Percentiles rank a stretch among this genome's conserved stretches.
phyloP scores from a whole-genome alignment of 2,797 vertebrate genomes.

The Erethizon dorsatum region DNA sequence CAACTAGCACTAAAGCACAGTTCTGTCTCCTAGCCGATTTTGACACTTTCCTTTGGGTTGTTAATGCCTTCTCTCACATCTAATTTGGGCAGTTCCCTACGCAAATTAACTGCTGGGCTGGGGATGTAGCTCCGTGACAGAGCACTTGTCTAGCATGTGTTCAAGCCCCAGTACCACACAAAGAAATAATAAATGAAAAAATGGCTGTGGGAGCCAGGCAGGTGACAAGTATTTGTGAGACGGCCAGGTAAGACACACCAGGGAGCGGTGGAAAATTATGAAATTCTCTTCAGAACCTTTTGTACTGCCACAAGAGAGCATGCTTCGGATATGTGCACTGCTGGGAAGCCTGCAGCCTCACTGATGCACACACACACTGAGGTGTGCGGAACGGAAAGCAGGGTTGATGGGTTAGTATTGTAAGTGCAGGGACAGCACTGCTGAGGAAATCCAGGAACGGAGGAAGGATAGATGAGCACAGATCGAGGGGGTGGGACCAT shows the following conservation, averaged over 20 bases:
- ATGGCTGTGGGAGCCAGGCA: not conserved
- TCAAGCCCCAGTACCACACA: not conserved
- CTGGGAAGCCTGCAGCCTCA: not conserved
- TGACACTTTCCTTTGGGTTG: not conserved
- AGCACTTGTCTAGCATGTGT: not conserved
- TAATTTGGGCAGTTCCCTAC: not conserved
- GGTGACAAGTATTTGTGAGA: not conserved
- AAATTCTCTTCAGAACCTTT: not conserved
- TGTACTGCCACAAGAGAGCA: not conserved
- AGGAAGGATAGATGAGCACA: not conserved
- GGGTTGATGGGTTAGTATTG: accelerated
- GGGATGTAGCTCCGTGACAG: not conserved
- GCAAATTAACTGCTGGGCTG: not conserved
- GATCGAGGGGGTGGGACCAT: accelerated
- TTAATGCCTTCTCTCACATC: not conserved
- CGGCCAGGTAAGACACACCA: too few species aligned
- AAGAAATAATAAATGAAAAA: not conserved
- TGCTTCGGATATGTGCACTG: not conserved
- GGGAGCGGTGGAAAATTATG: not conserved
- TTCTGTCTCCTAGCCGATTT: not conserved
- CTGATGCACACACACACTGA: not conserved
- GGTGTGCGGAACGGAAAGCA: not conserved
- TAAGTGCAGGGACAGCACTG: not conserved
- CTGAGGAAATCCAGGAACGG: not conserved
- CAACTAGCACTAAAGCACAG: too few species aligned